Base-by-base conservation (phyloP, 2,888 invertebrate genomes). In the Rhagophthalmus giganteus region DNA sequence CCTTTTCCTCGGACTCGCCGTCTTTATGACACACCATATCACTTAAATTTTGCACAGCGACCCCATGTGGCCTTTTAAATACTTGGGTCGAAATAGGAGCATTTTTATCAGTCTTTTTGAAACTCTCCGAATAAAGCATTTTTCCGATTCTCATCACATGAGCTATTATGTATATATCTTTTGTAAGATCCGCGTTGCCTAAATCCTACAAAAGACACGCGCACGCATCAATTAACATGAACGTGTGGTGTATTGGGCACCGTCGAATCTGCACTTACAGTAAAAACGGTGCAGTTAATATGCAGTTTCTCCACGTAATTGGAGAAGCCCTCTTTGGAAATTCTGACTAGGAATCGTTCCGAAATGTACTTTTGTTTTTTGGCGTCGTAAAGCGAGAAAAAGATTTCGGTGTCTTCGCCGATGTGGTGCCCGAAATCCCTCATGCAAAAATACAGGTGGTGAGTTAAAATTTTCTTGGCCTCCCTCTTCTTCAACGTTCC, bases 61-160 rank as follows among this genome's bases (percentile, higher is more conserved):
- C 90, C 0, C 94, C 95, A 65, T 91, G 85, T 0, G 95, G 95
- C 54, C 94, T 78, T 51, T 87, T 79, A 45, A 87, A 89, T 32
- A 75, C 72, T 54, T 75, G 76, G 37, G 69, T 70, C 37, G 67
- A 70, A 7, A 57, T 41, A 10, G 66, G 59, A 34, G 66, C 64
- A 52, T 72, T 65, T 61, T 74, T 75, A 44, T 76, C 76, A 71
- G 74, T 74, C 72, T 75, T 73, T 59, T 76, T 75, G 1, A 75
- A 72, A 67, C 79, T 81, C 67, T 79, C 80, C 20, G 78, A 77
- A 57, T 83, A 83, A 9, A 90, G 81, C 82, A 93, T 91, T 65
- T 88, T 82, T 1, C 95, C 95, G 41, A 93, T 87, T 38, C 95
- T 82, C 77, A 94, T 88, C 33, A 95, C 90, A 74, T 94, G 92